A percentile compares a stretch with the other conserved stretches of the same genome.
Conservation (phyloP, 2,888 invertebrate species). For the Apotomis capreana region DNA sequence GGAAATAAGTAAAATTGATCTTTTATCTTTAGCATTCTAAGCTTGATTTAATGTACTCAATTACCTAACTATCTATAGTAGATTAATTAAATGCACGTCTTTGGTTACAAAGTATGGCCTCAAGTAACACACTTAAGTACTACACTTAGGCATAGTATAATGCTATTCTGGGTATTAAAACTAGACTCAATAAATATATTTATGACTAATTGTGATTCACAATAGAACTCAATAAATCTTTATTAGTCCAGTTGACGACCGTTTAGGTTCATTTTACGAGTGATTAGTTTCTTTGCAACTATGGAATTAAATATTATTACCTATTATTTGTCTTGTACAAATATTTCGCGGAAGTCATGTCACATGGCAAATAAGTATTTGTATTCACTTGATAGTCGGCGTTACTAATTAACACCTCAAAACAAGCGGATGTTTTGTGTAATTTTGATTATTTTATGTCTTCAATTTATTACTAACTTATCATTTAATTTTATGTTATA, state of each 20-base stretch:
- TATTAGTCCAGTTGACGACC: background rate
- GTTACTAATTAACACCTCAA: conserved; percentile 9
- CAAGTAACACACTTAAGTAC: background rate
- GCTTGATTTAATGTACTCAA: too few relatives aligned
- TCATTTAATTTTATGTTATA: background rate
- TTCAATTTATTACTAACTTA: background rate
- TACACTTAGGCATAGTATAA: background rate
- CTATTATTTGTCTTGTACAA: background rate
- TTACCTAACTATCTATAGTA: too few relatives aligned
- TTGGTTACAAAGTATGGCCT: too few relatives aligned
- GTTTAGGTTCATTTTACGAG: conserved; percentile 5
- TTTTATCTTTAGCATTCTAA: too few relatives aligned
- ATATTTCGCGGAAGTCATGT: conserved; percentile 7
- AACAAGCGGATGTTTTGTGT: background rate
- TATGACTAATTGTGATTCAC: background rate
- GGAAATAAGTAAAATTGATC: too few relatives aligned
- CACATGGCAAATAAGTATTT: conserved; percentile 13
- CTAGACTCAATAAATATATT: background rate
- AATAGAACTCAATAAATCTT: background rate
- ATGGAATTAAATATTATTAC: background rate
- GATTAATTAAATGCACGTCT: too few relatives aligned
- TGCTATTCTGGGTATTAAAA: conserved; percentile 12
- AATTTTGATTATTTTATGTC: background rate
- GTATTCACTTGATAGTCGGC: background rate
- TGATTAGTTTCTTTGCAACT: background rate